Conservation (phyloP, 2,113 vertebrate genomes). For the Megaleporinus macrocephalus region DNA sequence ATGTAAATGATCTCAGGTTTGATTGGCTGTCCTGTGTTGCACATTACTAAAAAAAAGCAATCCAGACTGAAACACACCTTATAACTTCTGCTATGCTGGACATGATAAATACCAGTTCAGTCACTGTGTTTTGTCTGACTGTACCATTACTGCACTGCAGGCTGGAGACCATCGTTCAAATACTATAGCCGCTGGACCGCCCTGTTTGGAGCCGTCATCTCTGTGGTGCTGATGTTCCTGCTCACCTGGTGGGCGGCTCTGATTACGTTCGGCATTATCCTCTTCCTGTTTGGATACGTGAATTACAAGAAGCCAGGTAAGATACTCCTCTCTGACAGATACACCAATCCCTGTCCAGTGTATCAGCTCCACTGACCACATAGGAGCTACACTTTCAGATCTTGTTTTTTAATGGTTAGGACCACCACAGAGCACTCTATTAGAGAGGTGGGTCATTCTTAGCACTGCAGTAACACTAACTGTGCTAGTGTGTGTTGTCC, state of each 20-base stretch:
- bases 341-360: no score
- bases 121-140: not conserved
- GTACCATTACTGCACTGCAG: constrained; percentile 49
- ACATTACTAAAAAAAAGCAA: no score
- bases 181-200: constrained; percentile 77
- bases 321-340: constrained; percentile 1
- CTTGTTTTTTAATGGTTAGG: no score
- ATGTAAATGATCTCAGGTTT: no score
- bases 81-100: not conserved
- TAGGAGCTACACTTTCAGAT: no score
- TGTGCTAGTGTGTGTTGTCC: no score
- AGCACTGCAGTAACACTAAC: no score
- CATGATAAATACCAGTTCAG: not conserved
- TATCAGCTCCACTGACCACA: no score
- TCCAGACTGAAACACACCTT: no score
- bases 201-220: constrained; percentile 74
- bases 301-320: constrained; percentile 78
- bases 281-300: constrained; percentile 76
- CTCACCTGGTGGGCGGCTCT: constrained; percentile 80
- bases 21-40: no score
- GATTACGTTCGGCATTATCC: constrained; percentile 68
- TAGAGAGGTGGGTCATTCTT: no score
- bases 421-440: no score
- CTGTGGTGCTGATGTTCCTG: constrained; percentile 79
- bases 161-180: constrained; percentile 76